Percentiles rank a stretch among this genome's conserved stretches.
Conservation (phyloP, 2,113 vertebrate genomes). For the Microcebus ravelobensis region DNA sequence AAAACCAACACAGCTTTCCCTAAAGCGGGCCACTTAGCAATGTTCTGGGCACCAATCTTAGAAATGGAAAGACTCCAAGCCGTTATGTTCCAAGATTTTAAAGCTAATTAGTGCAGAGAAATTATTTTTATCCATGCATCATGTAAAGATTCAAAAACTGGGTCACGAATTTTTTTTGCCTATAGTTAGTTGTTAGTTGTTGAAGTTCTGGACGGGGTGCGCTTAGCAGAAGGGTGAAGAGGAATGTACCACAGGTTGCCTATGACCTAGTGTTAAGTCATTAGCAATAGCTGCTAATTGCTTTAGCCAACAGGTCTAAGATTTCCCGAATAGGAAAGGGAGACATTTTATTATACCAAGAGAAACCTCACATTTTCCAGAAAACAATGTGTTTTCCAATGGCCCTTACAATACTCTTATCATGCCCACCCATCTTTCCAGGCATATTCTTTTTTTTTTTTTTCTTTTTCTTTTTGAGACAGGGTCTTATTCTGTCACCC, state of each 20-base stretch:
- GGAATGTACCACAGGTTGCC: not conserved
- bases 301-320: not conserved
- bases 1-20: conserved; percentile 61
- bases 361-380: not conserved
- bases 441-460: not conserved
- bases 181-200: not conserved
- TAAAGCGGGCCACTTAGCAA: conserved; percentile 67
- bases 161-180: conserved; percentile 43
- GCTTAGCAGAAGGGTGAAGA: not conserved
- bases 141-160: conserved; percentile 61
- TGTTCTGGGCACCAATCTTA: conserved; percentile 63
- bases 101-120: conserved; percentile 70
- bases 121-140: conserved; percentile 69
- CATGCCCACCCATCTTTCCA: not conserved
- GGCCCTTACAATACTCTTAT: not conserved
- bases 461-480: no score
- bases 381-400: not conserved
- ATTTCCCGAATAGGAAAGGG: conserved; percentile 34
- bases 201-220: not conserved
- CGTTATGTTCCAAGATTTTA: conserved; percentile 54
- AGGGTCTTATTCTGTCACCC: no score
- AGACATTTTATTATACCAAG: not conserved
- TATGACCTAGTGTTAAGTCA: not conserved
- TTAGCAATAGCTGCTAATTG: not conserved
- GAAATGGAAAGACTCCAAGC: conserved; percentile 67